Base-by-base conservation (phyloP, 1,140 invertebrate genomes). In the Telenomus remus region DNA sequence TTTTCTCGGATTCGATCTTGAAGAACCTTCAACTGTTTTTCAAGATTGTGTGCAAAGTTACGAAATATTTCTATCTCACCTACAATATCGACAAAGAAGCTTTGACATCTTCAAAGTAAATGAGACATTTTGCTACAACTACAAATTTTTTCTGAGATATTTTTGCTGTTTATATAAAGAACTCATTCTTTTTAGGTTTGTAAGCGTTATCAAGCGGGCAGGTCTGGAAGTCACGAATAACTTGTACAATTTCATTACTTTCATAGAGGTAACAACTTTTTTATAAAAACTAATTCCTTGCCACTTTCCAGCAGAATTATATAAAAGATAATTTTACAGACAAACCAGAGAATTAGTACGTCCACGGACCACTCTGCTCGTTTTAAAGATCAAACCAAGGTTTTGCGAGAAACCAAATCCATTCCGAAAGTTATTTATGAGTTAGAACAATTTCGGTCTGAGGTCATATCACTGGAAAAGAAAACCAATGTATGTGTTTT, bases 401-500 rank as follows among this genome's bases (percentile, higher is more conserved):
- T 92, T 42, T 80, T 92, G 6, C 88, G 87, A 42, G 90, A 92
- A 81, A 90, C 90, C 0, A 89, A 89, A 74, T 74, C 85, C 3
- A 91, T 92, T 75, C 91, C 91, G 1, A 89, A 89, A 61, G 86
- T 91, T 0, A 82, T 92, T 53, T 88, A 88, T 68, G 89, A 89
- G 69, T 89, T 91, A 10, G 91, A 92, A 82, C 89, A 89, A 68
- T 91, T 91, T 55, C 88, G 90, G 37, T 91, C 90, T 79, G 89
- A 88, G 55, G 81, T 92, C 35, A 88, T 91, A 16, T 60, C 89
- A 8, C 81, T 92, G 33, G 87, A 89, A 2, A 91, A 91, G 47
- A 92, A 91, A 78, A 89, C 89, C 2, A 85, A 86, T 59, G 85
- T 89, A 73, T 88, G 61, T 54, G 27, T 59, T 37, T 42, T 19